A percentile compares a stretch with the other conserved stretches of the same genome.
Evolutionary conservation across 2,113 vertebrate species (phyloP).

Genomic region (Xenopus laevis): DNA sequence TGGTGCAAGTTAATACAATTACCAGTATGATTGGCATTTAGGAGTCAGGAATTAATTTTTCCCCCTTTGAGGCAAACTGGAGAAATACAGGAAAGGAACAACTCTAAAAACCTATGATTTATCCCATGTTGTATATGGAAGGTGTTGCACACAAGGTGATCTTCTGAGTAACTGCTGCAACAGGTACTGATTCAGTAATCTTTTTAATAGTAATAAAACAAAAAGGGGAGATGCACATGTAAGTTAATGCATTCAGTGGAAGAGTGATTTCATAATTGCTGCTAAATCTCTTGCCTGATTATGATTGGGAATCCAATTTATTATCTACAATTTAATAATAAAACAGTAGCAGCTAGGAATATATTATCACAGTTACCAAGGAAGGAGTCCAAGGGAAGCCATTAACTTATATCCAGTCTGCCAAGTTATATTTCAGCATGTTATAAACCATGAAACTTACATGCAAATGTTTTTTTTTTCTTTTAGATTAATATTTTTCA

Average conservation of each 20-base stretch:
- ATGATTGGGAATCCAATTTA: neutral
- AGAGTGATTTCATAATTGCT: slow-evolving; percentile 5
- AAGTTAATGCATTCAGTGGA: neutral
- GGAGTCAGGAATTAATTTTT: no score
- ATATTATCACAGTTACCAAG: slow-evolving; percentile 2
- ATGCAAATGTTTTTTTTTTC: neutral
- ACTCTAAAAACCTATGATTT: no score
- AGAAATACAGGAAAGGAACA: no score
- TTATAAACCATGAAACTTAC: neutral
- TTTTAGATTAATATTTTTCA: neutral
- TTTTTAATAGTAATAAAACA: no score
- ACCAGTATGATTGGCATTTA: no score
- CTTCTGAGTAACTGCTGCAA: no score
- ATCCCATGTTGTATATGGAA: no score
- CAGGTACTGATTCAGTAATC: no score
- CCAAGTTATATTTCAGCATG: neutral
- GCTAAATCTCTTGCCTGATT: slow-evolving; percentile 1
- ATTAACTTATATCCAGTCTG: neutral
- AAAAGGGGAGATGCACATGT: no score
- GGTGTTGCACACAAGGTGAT: no score
- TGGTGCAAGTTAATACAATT: no score
- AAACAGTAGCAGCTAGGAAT: neutral
- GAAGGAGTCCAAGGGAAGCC: neutral
- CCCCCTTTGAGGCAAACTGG: no score
- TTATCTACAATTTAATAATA: neutral